Evolutionary conservation across 2,888 invertebrate genomes (phyloP).

Genomic region (Steromphala cineraria): DNA sequence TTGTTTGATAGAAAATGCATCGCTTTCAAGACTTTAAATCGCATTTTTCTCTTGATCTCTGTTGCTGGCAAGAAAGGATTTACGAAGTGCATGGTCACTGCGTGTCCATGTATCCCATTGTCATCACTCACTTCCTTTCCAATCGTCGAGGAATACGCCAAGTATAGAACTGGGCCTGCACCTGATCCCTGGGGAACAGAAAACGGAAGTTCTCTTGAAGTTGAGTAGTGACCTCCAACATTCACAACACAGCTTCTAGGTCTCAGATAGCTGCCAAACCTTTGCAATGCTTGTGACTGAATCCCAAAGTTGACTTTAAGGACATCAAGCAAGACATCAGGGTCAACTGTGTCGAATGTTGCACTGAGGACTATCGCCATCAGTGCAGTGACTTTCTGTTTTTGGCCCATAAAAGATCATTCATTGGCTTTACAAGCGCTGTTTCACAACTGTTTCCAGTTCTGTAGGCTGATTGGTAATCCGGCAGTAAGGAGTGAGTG

Average conservation of each 20-base stretch:
- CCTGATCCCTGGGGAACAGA: neutral
- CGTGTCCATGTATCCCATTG: neutral
- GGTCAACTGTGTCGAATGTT: neutral
- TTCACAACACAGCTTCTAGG: neutral
- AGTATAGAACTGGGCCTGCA: neutral
- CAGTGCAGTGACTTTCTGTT: neutral
- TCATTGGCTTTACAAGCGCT: neutral
- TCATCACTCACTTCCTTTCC: neutral
- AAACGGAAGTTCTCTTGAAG: neutral
- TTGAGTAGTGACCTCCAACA: neutral
- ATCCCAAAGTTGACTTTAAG: neutral
- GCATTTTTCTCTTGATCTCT: neutral
- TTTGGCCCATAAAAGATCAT: neutral
- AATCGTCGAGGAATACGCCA: neutral
- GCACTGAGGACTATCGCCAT: neutral
- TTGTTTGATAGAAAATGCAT: too few species aligned
- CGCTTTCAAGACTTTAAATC: neutral
- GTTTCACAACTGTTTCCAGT: neutral
- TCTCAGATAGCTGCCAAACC: neutral
- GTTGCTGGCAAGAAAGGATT: neutral
- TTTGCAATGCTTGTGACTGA: neutral
- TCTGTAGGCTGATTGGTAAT: neutral
- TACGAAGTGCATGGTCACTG: neutral
- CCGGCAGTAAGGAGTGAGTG: neutral
- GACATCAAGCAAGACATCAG: constrained; percentile 1